Conservation (phyloP, 1,140 invertebrate genomes). For the Nasonia longicornis region DNA sequence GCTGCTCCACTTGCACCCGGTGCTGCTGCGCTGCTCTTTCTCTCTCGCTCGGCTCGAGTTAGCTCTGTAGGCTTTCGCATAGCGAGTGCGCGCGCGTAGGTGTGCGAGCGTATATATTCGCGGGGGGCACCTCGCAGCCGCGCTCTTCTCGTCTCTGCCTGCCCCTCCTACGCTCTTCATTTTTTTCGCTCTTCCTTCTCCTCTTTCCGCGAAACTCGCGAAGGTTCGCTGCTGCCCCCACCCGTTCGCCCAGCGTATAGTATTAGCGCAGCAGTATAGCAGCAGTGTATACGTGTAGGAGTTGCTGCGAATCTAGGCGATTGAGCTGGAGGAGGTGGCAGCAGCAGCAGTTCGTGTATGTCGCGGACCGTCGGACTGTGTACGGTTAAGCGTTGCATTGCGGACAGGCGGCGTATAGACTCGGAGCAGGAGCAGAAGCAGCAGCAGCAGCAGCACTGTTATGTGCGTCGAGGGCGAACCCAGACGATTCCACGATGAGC, state of each 20-base stretch:
- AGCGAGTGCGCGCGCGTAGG: too few species aligned
- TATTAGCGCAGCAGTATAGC: not conserved
- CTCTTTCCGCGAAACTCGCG: not conserved
- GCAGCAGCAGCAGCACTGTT: conserved; percentile 7
- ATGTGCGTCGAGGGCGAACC: conserved; percentile 4
- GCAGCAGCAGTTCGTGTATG: not conserved
- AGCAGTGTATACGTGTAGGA: not conserved
- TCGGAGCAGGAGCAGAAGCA: not conserved
- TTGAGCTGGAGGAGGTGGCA: not conserved
- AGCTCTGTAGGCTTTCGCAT: too few species aligned
- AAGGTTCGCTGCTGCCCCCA: not conserved
- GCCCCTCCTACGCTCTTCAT: not conserved
- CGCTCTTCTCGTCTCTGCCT: not conserved
- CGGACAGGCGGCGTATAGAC: not conserved
- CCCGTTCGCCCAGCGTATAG: not conserved
- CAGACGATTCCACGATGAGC: conserved; percentile 30
- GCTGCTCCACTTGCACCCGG: not conserved
- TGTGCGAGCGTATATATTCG: not conserved
- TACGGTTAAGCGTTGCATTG: not conserved
- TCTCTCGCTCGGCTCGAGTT: too few species aligned
- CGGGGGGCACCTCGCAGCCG: not conserved
- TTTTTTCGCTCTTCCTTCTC: conserved; percentile 9
- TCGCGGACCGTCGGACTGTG: not conserved
- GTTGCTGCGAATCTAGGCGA: conserved; percentile 9
- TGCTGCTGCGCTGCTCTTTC: not conserved